These are phyloP conservation scores for Nematopogon swammerdamellus DNA, from an alignment of 2,888 invertebrate species.

Conservation along the genomic window DNA sequence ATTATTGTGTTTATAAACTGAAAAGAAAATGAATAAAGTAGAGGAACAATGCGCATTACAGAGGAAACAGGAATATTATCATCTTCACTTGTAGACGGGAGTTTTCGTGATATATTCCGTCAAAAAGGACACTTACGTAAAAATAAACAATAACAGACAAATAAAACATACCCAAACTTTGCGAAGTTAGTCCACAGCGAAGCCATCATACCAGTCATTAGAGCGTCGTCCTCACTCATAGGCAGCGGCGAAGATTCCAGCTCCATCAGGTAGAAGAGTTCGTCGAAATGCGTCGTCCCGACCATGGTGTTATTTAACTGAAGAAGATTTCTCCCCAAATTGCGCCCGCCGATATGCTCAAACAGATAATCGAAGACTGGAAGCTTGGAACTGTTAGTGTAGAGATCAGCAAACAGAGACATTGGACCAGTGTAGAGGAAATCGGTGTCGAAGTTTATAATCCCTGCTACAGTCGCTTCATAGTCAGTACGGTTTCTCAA, in stretches of 20 bases:
- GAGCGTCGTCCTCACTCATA: slow-evolving; percentile 39
- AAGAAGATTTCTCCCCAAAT: slow-evolving; percentile 26
- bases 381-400: slow-evolving; percentile 25
- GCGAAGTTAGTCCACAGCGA: slow-evolving; percentile 52
- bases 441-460: slow-evolving; percentile 41
- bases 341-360: slow-evolving; percentile 37
- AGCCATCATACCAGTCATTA: slow-evolving; percentile 42
- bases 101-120: too few species aligned
- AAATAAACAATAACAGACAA: neutral
- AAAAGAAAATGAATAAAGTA: too few species aligned
- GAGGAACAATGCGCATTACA: too few species aligned
- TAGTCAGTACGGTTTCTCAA: slow-evolving; percentile 29
- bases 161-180: slow-evolving; percentile 34
- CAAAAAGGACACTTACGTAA: neutral
- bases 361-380: slow-evolving; percentile 35
- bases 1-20: too few species aligned
- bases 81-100: too few species aligned
- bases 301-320: slow-evolving; percentile 35
- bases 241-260: slow-evolving; percentile 34
- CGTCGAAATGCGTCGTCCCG: slow-evolving; percentile 36
- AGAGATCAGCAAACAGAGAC: slow-evolving; percentile 32
- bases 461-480: slow-evolving; percentile 32
- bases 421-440: slow-evolving; percentile 40
- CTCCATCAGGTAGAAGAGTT: slow-evolving; percentile 40
- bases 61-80: too few species aligned